phyloP scores from a whole-genome alignment of 2,888 invertebrate genomes.

The Cataglyphis cursor region DNA sequence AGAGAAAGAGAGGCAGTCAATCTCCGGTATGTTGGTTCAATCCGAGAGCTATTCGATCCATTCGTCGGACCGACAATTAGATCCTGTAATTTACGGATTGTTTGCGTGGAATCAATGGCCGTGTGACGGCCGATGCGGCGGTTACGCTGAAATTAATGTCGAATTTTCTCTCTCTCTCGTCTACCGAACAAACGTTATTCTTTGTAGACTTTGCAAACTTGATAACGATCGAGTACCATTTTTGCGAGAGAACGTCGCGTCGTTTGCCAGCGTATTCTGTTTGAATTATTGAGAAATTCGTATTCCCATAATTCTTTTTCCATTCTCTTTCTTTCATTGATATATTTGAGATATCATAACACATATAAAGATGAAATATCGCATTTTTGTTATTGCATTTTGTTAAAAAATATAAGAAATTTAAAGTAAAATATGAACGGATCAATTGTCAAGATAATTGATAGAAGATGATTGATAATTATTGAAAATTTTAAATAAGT shows the following conservation, averaged over 20 bases:
- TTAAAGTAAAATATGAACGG: neutral
- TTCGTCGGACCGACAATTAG: slow-evolving; percentile 46
- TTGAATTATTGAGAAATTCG: slow-evolving; percentile 32
- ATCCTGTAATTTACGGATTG: slow-evolving; percentile 58
- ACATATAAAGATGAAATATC: neutral
- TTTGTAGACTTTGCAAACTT: slow-evolving; percentile 39
- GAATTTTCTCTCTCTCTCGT: slow-evolving; percentile 44
- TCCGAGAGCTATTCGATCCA: slow-evolving; percentile 42
- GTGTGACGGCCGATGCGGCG: neutral
- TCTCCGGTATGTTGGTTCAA: slow-evolving; percentile 61
- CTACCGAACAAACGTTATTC: slow-evolving; percentile 35
- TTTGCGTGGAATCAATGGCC: slow-evolving; percentile 45
- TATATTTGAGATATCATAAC: neutral
- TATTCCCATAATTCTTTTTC: slow-evolving; percentile 25
- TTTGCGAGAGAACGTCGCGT: slow-evolving; percentile 13
- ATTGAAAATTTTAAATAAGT: neutral
- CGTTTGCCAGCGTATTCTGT: slow-evolving; percentile 28
- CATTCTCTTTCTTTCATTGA: neutral
- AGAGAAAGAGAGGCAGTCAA: neutral
- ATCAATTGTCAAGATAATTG: neutral
- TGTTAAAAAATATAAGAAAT: neutral
- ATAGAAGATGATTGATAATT: slow-evolving; percentile 10
- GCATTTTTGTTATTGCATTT: too few relatives aligned
- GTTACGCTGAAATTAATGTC: slow-evolving; percentile 34
- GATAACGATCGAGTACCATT: slow-evolving; percentile 43